These are phyloP conservation scores for Oxyruncus cristatus DNA, from an alignment of 2,113 vertebrate species.

Conservation along the genomic window DNA sequence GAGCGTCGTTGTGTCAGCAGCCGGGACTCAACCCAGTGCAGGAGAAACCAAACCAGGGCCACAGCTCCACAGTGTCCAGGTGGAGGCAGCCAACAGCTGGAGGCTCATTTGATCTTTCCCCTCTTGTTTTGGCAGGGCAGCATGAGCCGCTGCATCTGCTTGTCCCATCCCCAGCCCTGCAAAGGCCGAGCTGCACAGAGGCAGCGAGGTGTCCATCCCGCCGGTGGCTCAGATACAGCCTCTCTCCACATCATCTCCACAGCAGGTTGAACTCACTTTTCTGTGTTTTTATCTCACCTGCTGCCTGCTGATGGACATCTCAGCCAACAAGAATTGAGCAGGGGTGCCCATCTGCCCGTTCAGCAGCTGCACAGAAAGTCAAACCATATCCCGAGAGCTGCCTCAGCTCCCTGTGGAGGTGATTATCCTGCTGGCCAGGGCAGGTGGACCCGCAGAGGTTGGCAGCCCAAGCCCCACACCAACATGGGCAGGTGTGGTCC, in stretches of 20 bases:
- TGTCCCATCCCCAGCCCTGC: background rate
- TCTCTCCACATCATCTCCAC: background rate
- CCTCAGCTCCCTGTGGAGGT: background rate
- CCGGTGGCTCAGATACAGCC: background rate
- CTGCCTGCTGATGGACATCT: background rate
- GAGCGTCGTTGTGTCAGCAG: background rate
- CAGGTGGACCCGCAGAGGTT: background rate
- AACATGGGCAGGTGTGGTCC: background rate
- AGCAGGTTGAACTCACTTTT: background rate
- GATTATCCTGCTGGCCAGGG: too few species aligned
- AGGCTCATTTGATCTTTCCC: background rate
- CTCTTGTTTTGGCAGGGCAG: background rate
- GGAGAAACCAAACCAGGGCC: background rate
- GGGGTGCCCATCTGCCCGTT: background rate
- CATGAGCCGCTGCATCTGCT: background rate
- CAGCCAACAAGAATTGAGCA: background rate
- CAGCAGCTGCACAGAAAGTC: background rate
- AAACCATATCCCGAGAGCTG: background rate
- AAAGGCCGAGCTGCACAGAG: background rate
- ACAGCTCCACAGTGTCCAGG: too few species aligned
- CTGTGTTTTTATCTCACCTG: background rate
- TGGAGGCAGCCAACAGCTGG: background rate
- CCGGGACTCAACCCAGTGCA: fast-evolving
- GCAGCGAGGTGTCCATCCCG: background rate
- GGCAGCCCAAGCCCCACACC: background rate